Evolutionary conservation across 2,113 vertebrate species (phyloP).

Genomic region (Myodes glareolus): DNA sequence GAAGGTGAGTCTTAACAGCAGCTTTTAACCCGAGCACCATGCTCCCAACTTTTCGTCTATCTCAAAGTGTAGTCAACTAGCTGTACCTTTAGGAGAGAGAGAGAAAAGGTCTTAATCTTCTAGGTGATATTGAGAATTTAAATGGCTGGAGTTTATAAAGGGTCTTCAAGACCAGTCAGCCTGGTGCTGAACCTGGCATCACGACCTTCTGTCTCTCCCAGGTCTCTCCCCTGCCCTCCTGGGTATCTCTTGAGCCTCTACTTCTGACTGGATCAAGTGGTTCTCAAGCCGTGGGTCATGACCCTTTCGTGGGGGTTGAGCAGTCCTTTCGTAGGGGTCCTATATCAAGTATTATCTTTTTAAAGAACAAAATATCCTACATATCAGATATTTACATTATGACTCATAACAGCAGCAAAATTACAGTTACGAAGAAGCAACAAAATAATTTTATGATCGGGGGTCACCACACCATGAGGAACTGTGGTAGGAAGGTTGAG

Average conservation of each 20-base stretch:
- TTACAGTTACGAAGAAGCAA: not conserved
- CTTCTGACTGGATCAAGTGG: not conserved
- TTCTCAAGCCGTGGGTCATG: not conserved
- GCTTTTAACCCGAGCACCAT: too few species aligned
- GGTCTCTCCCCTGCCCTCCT: not conserved
- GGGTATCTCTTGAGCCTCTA: not conserved
- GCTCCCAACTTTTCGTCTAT: not conserved
- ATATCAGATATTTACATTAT: not conserved
- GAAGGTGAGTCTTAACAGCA: conserved; percentile 88
- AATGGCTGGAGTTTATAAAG: not conserved
- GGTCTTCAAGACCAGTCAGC: not conserved
- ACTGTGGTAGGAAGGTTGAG: not conserved
- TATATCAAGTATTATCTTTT: not conserved
- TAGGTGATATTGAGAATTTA: not conserved
- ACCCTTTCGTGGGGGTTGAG: not conserved
- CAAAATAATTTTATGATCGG: not conserved
- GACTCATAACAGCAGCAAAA: not conserved
- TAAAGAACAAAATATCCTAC: too few species aligned
- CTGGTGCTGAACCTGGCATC: not conserved
- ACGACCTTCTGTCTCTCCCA: not conserved
- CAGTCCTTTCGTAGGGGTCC: not conserved
- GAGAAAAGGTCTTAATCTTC: not conserved
- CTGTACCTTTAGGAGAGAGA: not conserved
- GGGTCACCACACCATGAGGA: not conserved
- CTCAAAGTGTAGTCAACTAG: not conserved